Evolutionary conservation across 2,113 vertebrate species (phyloP).

Genomic region (Ciconia boyciana): DNA sequence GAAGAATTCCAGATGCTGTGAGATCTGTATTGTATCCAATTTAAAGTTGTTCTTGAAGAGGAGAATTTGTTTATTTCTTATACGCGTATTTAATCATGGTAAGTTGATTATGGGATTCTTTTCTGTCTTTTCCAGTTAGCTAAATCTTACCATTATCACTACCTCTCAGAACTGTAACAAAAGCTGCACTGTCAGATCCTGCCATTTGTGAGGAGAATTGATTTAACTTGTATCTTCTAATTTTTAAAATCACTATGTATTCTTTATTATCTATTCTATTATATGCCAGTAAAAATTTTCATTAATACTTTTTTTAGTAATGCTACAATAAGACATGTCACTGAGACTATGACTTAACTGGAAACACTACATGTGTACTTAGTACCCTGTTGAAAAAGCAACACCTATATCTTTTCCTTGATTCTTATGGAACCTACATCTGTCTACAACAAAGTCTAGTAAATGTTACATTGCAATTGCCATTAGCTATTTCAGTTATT

Average conservation of each 20-base stretch:
- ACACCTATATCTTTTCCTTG: neutral
- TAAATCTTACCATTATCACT: neutral
- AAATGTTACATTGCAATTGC: neutral
- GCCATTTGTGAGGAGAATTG: neutral
- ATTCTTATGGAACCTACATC: neutral
- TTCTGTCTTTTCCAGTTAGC: neutral
- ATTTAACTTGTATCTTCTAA: neutral
- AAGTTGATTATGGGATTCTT: neutral
- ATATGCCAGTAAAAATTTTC: neutral
- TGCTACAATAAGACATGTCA: neutral
- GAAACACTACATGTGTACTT: neutral
- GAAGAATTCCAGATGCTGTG: neutral
- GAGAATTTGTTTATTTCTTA: neutral
- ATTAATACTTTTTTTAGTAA: neutral
- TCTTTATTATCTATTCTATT: neutral
- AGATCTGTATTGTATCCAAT: neutral
- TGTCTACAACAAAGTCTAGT: neutral
- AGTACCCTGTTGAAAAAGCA: neutral
- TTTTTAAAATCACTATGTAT: neutral
- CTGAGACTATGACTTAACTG: neutral
- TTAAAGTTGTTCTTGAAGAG: neutral
- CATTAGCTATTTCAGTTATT: neutral
- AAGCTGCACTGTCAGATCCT: neutral
- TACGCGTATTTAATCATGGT: neutral
- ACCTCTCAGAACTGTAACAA: neutral